Base-by-base conservation (phyloP, 2,113 vertebrate genomes). In the Alethe castanea region DNA sequence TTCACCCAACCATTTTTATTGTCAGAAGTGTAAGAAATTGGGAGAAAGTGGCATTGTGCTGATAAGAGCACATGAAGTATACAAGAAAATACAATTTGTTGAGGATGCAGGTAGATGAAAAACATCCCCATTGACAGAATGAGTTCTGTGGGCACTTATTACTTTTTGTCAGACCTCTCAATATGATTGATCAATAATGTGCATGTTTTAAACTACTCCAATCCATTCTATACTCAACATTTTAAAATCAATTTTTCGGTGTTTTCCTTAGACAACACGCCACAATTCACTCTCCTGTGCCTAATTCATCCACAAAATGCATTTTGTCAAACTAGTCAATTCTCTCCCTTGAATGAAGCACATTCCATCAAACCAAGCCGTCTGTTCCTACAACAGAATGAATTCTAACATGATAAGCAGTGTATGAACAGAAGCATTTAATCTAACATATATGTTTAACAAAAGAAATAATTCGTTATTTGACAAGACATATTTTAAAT, bases 151-250 rank as follows among this genome's bases (percentile, higher is more conserved):
- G 52, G 31, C 42, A 82, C 40, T 88, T 95, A 88, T 90, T 81
- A 54, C 50, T 81, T 88, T 93, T 85, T 95, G 93, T 94, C 94
- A 92, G 83, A 52, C n/a, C 66, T 87, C 81, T 95, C 88, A 80
- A 85, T 89, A 91, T 87, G 83, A 73, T 92, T 94, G 90, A 96
- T 95, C 93, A 85, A 93, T 87, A 95, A 96, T 73, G 24, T 90
- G 48, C 72, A 91, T 62, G 48, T 90, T 93, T 95, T 94, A 96
- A 96, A 91, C 73, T 73, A 73, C 71, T 95, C 64, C 88, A 87
- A 74, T 86, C 29, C 14, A 2, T 86, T 91, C 88, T 67, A 62
- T 38, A 81, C 16, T 42, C 81, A 92, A 70, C 40, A 14, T 53
- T 71, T 84, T 79, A 86, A 93, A 96, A 95, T 93, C 85, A 84